Base-by-base conservation (phyloP, 2,113 vertebrate genomes). In the Pitta sordida region DNA sequence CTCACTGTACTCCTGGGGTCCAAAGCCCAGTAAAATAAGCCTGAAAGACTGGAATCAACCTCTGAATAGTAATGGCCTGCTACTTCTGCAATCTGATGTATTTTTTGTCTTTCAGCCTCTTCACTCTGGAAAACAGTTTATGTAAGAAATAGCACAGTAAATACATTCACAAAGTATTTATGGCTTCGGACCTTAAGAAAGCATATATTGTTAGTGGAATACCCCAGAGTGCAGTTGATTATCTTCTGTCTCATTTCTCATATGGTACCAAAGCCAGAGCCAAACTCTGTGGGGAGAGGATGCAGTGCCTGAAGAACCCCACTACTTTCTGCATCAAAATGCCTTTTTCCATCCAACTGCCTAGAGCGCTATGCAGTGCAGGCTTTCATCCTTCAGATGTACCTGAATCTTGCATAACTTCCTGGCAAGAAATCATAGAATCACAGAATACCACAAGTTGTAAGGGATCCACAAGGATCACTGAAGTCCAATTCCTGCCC, bases 141-240 rank as follows among this genome's bases (percentile, higher is more conserved):
- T 32, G 5, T 65, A 80, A 18, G 23, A 93, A 88, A 76, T 7
- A 52, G 8, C 18, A n/a, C n/a, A 44, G 26, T 55, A 86, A 75
- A 89, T 34, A 86, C 27, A 53, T 64, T 27, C 16, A 64, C 5
- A 3, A 6, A 2, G n/a, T 49, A 55, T 53, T 58, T 59, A n/a
- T 29, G 14, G 23, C 20, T 87, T 64, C 52, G 71, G 52, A 68
- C 37, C 67, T 56, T 17, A 34, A 69, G 73, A 16, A 82, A n/a
- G 1, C 10, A 13, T 9, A 22, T 7, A 24, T 8, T 46, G 21
- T 13, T 7, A 70, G n/a, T 44, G 15, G 58, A 79, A 80, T 80
- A 2, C 11, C 21, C 15, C 11, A 22, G 32, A 79, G 16, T 0
- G 0, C 30, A 78, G 21, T 5, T 37, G n/a, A 44, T 5, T 30